Evolutionary conservation across 2,797 vertebrate species (phyloP), one percentile per base, ranked within the genome.

Genomic region (Bryconaethiops microstoma): DNA sequence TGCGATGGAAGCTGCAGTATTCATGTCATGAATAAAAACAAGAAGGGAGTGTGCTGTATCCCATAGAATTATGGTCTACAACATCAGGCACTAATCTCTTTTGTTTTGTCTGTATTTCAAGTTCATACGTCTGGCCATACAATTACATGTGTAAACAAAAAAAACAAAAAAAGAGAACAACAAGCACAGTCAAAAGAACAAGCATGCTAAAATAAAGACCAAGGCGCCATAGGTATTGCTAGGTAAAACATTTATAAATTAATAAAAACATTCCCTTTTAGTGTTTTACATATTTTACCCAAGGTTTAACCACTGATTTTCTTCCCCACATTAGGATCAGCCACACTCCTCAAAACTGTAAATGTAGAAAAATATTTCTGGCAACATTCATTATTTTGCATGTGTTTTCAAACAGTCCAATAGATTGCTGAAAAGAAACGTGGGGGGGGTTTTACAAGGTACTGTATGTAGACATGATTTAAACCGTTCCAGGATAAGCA

Each of bases 201-300:
- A 23, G 2, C 40, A 68, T 10, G 50, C 21, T 67, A 48, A 42
- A 81, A 90, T 88, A 86, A 76, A 90, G 83, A 71, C 78, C 69
- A 88, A 88, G 88, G 88, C 85, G 74, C 79, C 54, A 7, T 68
- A 45, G 5, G 82, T 93, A 91, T 93, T 94, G 92, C 92, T 91
- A 92, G 91, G 89, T 93, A 94, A 94, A 92, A 87, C 92, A 87
- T 94, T 94, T 95, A 94, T 94, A 94, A 95, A 95, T 95, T 93
- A 95, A 95, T 94, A 94, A 91, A 94, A 94, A 94, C 92, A 93
- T 93, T 94, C 94, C 94, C 94, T 94, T 94, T 91, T 91, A 92
- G 91, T 93, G 92, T 93, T 92, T 88, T 87, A 91, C 92, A 92
- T 88, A 77, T 87, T 90, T 88, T 83, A 60, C 84, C 81, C 77